Evolutionary conservation across 30 jellyfish, hydroid and myxozoan genomes (phyloP).

Genomic region (Euphysa ruthae): DNA sequence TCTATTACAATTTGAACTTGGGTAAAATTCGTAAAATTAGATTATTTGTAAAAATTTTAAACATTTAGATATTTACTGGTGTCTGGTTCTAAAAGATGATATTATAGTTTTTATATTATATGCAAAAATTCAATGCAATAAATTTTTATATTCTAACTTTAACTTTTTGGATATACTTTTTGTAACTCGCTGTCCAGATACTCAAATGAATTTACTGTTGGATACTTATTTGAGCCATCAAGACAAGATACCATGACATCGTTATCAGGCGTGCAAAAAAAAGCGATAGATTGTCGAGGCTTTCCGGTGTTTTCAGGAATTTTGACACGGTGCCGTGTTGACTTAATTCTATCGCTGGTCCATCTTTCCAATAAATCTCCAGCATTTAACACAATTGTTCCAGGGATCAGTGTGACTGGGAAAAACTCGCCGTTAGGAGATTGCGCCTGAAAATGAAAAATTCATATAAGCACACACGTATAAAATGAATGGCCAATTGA

Average conservation of each 20-base stretch:
- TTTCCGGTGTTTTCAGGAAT: not conserved
- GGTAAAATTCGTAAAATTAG: no score
- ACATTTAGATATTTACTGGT: no score
- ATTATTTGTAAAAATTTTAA: no score
- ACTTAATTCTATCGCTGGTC: slow-evolving; percentile 20
- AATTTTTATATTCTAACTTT: no score
- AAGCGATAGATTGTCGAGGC: slow-evolving; percentile 29
- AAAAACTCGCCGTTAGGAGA: slow-evolving; percentile 12
- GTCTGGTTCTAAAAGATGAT: no score
- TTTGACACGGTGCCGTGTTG: slow-evolving; percentile 28
- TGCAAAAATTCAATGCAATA: no score
- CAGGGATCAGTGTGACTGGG: slow-evolving; percentile 24
- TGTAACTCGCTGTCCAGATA: slow-evolving; percentile 6
- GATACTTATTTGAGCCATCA: slow-evolving; percentile 32
- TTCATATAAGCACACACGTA: no score
- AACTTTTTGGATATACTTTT: no score
- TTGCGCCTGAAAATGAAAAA: slow-evolving; percentile 8
- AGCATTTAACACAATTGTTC: slow-evolving; percentile 26
- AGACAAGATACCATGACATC: slow-evolving; percentile 21
- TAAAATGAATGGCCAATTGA: no score
- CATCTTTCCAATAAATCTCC: slow-evolving; percentile 27
- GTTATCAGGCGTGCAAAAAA: slow-evolving; percentile 26
- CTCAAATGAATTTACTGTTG: slow-evolving; percentile 17
- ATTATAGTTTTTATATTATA: no score
- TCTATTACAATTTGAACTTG: no score